Evolutionary conservation across 2,797 vertebrate species (phyloP).

Genomic region (Artibeus jamaicensis): DNA sequence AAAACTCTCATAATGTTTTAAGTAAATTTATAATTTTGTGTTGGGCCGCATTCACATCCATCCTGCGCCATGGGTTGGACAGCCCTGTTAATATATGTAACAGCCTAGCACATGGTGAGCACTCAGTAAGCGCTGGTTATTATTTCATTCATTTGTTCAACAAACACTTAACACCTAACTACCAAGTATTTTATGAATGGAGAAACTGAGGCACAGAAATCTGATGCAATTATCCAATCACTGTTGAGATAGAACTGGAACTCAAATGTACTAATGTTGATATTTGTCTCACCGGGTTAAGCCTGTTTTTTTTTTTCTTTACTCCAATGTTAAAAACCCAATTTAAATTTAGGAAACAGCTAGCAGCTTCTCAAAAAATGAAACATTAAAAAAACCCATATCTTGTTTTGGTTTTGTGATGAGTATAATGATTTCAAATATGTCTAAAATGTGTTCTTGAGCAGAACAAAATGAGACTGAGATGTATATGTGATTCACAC

Average conservation of each 20-base stretch:
- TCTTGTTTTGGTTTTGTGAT: neutral
- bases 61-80: too few species aligned
- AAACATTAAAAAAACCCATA: neutral
- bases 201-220: conserved; percentile 8
- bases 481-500: neutral
- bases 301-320: neutral
- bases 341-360: neutral
- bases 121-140: neutral
- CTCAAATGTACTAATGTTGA: neutral
- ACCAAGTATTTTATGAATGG: neutral
- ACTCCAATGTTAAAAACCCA: neutral
- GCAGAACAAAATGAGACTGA: neutral
- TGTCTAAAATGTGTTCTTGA: neutral
- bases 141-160: neutral
- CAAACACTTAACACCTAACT: neutral
- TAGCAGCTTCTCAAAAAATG: neutral
- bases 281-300: neutral
- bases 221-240: neutral
- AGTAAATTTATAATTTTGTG: too few species aligned
- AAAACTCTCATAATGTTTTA: too few species aligned
- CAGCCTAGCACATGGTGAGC: neutral
- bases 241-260: neutral
- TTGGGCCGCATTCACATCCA: too few species aligned
- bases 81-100: neutral
- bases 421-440: neutral